phyloP scores from a whole-genome alignment of 2,113 vertebrate species.

The Heterotilapia buettikoferi region DNA sequence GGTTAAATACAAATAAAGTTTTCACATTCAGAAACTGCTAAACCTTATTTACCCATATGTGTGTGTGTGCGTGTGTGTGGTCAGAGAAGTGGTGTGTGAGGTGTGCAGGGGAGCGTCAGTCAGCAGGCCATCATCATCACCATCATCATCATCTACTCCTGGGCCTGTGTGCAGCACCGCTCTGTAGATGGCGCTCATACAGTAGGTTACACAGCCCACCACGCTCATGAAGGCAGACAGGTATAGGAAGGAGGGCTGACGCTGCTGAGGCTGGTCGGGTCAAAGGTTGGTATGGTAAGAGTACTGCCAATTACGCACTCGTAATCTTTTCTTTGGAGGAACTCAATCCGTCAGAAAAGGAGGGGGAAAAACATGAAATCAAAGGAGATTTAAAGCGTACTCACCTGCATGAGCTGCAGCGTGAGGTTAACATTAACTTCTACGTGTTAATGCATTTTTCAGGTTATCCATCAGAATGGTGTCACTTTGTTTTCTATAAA shows the following conservation, averaged over 20 bases:
- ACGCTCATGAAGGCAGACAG: background rate
- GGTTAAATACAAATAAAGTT: background rate
- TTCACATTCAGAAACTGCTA: background rate
- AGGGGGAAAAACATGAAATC: background rate
- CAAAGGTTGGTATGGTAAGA: conserved; percentile 49
- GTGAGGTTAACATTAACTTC: background rate
- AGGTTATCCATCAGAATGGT: background rate
- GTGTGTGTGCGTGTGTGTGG: background rate
- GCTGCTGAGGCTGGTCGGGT: conserved; percentile 36
- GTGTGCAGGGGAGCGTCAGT: conserved; percentile 35
- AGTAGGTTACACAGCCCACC: conserved; percentile 43
- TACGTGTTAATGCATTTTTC: background rate
- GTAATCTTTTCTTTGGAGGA: conserved; percentile 38
- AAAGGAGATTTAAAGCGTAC: background rate
- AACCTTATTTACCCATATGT: background rate
- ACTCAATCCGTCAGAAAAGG: conserved; percentile 16
- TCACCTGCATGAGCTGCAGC: background rate
- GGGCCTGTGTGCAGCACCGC: conserved; percentile 32
- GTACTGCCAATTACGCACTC: conserved; percentile 37
- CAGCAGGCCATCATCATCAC: conserved; percentile 30
- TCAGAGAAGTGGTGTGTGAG: conserved; percentile 5
- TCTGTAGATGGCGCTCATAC: conserved; percentile 89
- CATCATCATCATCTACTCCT: background rate
- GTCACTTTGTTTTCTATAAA: background rate
- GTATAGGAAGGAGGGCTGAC: background rate